Conservation (phyloP, 2,797 vertebrate genomes). For the Phataginus tetradactyla region DNA sequence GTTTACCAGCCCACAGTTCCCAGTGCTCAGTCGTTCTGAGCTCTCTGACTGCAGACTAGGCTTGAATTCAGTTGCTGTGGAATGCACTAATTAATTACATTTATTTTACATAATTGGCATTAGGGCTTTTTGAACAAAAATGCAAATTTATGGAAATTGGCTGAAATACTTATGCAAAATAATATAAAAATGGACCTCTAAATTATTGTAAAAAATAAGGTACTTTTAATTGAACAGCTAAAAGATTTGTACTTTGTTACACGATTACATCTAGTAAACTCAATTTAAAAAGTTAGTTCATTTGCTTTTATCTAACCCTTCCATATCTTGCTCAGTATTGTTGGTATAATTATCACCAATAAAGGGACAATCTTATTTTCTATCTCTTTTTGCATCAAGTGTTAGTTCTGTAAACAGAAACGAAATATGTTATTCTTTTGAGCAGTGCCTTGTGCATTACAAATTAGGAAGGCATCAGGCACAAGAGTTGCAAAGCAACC, state of each 20-base stretch:
- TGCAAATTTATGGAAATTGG: constrained; percentile 82
- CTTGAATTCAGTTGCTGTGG: constrained; percentile 54
- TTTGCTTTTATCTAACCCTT: constrained; percentile 79
- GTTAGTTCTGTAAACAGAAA: constrained; percentile 66
- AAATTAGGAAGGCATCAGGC: constrained; percentile 58
- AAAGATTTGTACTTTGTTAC: constrained; percentile 68
- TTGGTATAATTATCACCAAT: constrained; percentile 77
- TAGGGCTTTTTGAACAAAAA: constrained; percentile 75
- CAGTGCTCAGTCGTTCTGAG: not conserved
- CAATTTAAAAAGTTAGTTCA: constrained; percentile 73
- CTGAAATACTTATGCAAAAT: constrained; percentile 77
- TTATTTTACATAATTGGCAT: constrained; percentile 81
- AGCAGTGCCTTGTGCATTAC: constrained; percentile 61
- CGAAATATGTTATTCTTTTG: constrained; percentile 76
- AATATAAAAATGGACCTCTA: constrained; percentile 69
- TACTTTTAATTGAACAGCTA: constrained; percentile 73
- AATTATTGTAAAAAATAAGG: constrained; percentile 76
- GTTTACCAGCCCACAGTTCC: not conserved
- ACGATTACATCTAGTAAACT: constrained; percentile 72
- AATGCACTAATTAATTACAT: constrained; percentile 79
- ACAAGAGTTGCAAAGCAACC: constrained; percentile 62
- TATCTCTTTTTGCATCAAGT: constrained; percentile 69
- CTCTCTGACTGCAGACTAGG: constrained; percentile 38
- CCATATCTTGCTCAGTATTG: constrained; percentile 67
- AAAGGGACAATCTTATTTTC: constrained; percentile 78